A percentile compares a stretch with the other conserved stretches of the same genome.
Conservation (phyloP, 2,888 invertebrate genomes). For the Brachypterus glaber region DNA sequence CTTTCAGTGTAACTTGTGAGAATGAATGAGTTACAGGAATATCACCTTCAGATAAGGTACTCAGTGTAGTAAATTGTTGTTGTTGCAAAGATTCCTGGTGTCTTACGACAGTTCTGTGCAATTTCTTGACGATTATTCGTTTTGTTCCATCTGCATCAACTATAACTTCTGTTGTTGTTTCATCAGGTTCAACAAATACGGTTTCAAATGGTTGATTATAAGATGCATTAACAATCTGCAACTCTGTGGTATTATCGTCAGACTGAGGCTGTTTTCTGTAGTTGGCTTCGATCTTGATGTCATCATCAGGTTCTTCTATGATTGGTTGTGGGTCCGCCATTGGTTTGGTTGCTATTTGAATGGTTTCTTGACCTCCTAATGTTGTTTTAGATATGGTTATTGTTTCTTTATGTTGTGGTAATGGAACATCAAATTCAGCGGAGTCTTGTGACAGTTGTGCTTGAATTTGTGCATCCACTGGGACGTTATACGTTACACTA, state of each 20-base stretch:
- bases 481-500: slow-evolving; percentile 45
- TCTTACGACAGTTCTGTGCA: slow-evolving; percentile 57
- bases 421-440: slow-evolving; percentile 38
- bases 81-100: slow-evolving; percentile 57
- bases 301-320: slow-evolving; percentile 47
- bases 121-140: slow-evolving; percentile 65
- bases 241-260: slow-evolving; percentile 51
- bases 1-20: slow-evolving; percentile 50
- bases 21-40: slow-evolving; percentile 49
- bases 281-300: slow-evolving; percentile 58
- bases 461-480: slow-evolving; percentile 53
- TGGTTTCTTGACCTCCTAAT: slow-evolving; percentile 57
- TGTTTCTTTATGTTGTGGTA: slow-evolving; percentile 44
- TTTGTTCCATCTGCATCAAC: slow-evolving; percentile 73
- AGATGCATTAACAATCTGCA: slow-evolving; percentile 61
- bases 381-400: slow-evolving; percentile 57
- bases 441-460: slow-evolving; percentile 31
- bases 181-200: slow-evolving; percentile 70
- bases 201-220: slow-evolving; percentile 70
- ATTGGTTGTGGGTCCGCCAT: slow-evolving; percentile 41
- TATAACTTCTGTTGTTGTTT: slow-evolving; percentile 73
- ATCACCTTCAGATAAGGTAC: slow-evolving; percentile 46
- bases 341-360: slow-evolving; percentile 60
- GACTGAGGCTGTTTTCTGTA: slow-evolving; percentile 50
- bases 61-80: slow-evolving; percentile 48